phyloP scores from a whole-genome alignment of 2,797 vertebrate species.

The Acipenser ruthenus region DNA sequence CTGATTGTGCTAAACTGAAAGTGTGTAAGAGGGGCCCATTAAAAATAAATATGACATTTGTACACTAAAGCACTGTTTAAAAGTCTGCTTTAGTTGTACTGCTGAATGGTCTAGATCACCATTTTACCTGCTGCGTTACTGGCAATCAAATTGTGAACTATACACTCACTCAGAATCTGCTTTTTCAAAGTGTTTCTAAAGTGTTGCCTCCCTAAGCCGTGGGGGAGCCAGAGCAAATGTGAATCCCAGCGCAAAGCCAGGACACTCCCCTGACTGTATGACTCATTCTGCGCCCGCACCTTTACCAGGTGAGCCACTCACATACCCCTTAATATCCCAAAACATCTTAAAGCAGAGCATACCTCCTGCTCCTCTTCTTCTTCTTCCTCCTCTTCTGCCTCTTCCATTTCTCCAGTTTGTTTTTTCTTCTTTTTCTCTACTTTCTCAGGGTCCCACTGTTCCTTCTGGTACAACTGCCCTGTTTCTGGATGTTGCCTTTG shows the following conservation, averaged over 20 bases:
- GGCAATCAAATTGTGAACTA: too few species aligned
- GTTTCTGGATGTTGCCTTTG: constrained; percentile 68
- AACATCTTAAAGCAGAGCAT: constrained; percentile 8
- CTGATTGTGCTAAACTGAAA: too few species aligned
- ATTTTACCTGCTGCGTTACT: too few species aligned
- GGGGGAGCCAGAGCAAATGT: too few species aligned
- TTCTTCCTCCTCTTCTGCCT: constrained; percentile 40
- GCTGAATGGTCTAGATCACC: too few species aligned
- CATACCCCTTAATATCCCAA: neutral
- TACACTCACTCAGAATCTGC: too few species aligned
- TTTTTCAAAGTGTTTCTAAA: too few species aligned
- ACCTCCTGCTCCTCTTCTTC: constrained; percentile 42
- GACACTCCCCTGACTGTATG: neutral
- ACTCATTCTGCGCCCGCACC: constrained; percentile 26
- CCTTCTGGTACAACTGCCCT: constrained; percentile 58
- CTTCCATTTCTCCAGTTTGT: constrained; percentile 33
- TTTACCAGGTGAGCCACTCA: neutral
- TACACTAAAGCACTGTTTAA: too few species aligned
- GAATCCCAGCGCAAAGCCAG: neutral
- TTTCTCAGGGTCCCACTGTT: constrained; percentile 61
- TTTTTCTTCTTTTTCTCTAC: constrained; percentile 40
- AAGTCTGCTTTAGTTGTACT: too few species aligned
- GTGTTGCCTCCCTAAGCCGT: too few species aligned
- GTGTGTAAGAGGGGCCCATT: too few species aligned
- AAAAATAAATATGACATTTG: too few species aligned